A percentile compares a stretch with the other conserved stretches of the same genome.
Conservation (phyloP, 2,113 vertebrate genomes). For the Nothoprocta pentlandii region DNA sequence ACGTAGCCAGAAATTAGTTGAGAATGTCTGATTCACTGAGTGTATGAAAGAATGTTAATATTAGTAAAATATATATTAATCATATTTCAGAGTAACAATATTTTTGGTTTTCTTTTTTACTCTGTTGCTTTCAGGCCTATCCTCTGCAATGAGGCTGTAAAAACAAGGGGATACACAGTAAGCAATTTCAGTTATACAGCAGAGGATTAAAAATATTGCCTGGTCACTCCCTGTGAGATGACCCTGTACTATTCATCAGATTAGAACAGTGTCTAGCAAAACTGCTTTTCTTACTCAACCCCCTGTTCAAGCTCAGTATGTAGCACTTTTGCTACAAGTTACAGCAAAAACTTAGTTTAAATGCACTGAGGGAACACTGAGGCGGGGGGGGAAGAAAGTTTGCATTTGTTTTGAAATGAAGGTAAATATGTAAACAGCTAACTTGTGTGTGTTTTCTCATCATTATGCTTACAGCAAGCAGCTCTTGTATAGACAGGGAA, state of each 20-base stretch:
- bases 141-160: background rate
- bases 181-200: background rate
- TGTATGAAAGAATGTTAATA: background rate
- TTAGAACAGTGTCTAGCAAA: background rate
- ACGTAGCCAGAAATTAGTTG: background rate
- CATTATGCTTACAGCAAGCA: background rate
- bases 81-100: background rate
- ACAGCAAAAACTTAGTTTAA: background rate
- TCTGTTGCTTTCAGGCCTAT: background rate
- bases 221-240: background rate
- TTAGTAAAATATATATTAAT: background rate
- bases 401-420: background rate
- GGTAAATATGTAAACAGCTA: background rate
- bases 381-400: background rate
- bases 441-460: background rate
- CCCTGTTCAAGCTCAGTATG: background rate
- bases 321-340: background rate
- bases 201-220: background rate
- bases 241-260: background rate
- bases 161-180: too few relatives aligned
- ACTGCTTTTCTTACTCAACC: background rate
- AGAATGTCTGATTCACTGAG: background rate
- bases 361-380: background rate
- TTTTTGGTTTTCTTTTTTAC: background rate
- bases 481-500: background rate